Evolutionary conservation across 2,888 invertebrate genomes (phyloP).

Genomic region (Melieria omissa): DNA sequence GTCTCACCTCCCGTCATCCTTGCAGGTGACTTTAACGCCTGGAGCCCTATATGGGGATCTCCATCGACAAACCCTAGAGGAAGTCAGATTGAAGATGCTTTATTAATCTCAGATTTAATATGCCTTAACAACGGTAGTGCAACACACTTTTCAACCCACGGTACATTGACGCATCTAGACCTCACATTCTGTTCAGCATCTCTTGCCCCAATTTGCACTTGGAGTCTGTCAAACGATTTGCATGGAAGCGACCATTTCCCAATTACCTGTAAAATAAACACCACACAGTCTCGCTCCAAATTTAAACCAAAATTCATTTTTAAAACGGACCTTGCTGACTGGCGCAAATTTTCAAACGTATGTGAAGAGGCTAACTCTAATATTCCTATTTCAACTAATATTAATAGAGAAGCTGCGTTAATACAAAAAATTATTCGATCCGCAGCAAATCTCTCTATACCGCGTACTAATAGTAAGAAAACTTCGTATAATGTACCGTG

Average conservation of each 20-base stretch:
- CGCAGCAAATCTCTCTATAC: constrained; percentile 9
- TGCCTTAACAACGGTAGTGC: constrained; percentile 2
- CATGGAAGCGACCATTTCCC: not conserved
- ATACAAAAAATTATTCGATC: constrained; percentile 2
- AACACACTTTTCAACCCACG: not conserved
- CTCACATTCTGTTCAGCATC: constrained; percentile 5
- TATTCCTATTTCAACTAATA: too few relatives aligned
- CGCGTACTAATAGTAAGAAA: not conserved
- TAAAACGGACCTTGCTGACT: constrained; percentile 12
- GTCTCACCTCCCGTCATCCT: too few relatives aligned
- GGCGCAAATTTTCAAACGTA: constrained; percentile 7
- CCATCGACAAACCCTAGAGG: not conserved
- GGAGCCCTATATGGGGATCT: not conserved
- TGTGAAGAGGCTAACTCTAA: not conserved
- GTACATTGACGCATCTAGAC: constrained; percentile 1
- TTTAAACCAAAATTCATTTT: constrained; percentile 10
- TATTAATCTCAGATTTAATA: not conserved
- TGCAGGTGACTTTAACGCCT: too few relatives aligned
- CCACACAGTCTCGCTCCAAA: not conserved
- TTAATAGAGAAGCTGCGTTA: too few relatives aligned
- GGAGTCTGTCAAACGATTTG: not conserved
- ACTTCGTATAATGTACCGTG: not conserved
- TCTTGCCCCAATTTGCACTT: constrained; percentile 1
- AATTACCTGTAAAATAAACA: not conserved
- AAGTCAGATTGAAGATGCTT: too few relatives aligned